Percentiles rank a stretch among this genome's conserved stretches.
Conservation (phyloP, 2,113 vertebrate species). For the Lasiurus borealis region DNA sequence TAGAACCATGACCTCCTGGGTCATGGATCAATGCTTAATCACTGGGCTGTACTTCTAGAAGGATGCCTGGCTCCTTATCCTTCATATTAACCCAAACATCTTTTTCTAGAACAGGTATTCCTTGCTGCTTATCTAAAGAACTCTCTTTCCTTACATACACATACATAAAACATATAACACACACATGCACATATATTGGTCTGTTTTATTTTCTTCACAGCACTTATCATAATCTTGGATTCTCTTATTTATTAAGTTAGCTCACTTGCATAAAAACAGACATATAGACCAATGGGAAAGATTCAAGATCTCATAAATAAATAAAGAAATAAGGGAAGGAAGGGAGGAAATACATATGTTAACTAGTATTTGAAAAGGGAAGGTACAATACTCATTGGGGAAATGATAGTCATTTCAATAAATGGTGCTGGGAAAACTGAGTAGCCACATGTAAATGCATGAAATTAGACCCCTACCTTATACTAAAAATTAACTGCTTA, state of each 20-base stretch:
- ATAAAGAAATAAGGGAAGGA: too few relatives aligned
- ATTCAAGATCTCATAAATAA: not conserved
- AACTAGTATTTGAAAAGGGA: not conserved
- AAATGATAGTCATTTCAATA: not conserved
- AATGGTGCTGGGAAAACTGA: not conserved
- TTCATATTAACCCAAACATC: not conserved
- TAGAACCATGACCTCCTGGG: too few relatives aligned
- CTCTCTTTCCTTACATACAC: not conserved
- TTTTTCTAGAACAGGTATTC: not conserved
- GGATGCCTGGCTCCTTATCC: not conserved
- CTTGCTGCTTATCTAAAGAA: not conserved
- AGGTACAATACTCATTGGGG: not conserved
- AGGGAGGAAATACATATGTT: too few relatives aligned
- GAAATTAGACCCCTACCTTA: not conserved
- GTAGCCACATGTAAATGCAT: not conserved
- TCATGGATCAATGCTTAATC: too few relatives aligned
- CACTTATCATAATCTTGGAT: not conserved
- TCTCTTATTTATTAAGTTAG: conserved; percentile 14
- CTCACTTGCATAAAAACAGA: not conserved
- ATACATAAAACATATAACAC: not conserved
- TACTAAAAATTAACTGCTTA: not conserved
- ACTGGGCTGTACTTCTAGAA: too few relatives aligned
- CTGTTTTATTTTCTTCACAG: conserved; percentile 28
- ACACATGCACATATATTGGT: not conserved
- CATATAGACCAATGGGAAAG: not conserved